These are phyloP conservation scores for Cerastis leucographa DNA, from an alignment of 2,888 invertebrate genomes.

Conservation along the genomic window DNA sequence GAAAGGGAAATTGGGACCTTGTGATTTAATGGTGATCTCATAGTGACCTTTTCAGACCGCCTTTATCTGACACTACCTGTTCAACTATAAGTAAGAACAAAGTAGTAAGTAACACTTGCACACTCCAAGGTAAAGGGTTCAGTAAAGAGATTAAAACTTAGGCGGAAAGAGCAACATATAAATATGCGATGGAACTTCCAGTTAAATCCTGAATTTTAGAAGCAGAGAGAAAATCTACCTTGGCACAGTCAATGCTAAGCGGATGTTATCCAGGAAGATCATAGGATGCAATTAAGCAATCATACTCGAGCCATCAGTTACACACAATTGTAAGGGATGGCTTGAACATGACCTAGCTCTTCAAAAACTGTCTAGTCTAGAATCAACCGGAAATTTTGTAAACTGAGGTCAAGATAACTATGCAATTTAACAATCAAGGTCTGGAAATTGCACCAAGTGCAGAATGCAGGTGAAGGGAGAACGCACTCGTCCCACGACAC, in stretches of 20 bases:
- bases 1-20: slow-evolving; percentile 58
- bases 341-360: slow-evolving; percentile 57
- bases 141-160: neutral
- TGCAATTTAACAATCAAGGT: slow-evolving; percentile 58
- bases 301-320: slow-evolving; percentile 48
- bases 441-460: slow-evolving; percentile 48
- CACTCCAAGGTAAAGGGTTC: slow-evolving; percentile 31
- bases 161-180: neutral
- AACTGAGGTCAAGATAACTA: slow-evolving; percentile 22
- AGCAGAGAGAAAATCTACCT: neutral
- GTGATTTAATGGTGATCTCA: slow-evolving; percentile 58
- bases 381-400: slow-evolving; percentile 35
- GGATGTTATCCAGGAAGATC: slow-evolving; percentile 71
- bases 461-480: slow-evolving; percentile 63
- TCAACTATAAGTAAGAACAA: slow-evolving; percentile 8
- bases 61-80: slow-evolving; percentile 35
- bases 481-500: slow-evolving; percentile 47
- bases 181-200: neutral
- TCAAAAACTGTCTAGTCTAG: slow-evolving; percentile 30
- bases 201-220: neutral
- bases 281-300: slow-evolving; percentile 73
- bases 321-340: slow-evolving; percentile 69
- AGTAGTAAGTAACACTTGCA: too few relatives aligned
- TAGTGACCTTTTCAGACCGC: slow-evolving; percentile 47
- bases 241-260: slow-evolving; percentile 57